Conservation (phyloP, 92 coral and sea anemone genomes). For the Porites cylindrica region DNA sequence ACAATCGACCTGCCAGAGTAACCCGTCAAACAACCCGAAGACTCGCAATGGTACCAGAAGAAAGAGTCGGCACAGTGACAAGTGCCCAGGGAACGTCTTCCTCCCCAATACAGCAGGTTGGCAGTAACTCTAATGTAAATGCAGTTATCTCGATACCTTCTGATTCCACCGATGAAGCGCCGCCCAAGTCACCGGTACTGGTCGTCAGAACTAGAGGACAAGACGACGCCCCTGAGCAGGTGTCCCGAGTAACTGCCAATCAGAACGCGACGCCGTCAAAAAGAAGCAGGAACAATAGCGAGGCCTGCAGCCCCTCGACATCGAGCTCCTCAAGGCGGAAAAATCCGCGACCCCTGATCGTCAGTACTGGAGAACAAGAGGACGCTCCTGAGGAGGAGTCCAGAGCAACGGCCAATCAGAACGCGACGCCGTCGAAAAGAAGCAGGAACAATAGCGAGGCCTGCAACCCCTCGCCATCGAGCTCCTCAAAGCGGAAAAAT, state of each 20-base stretch:
- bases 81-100: not conserved
- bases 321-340: no score
- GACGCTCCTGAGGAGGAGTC: not conserved
- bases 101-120: not conserved
- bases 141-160: not conserved
- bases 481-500: conserved; percentile 23
- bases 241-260: not conserved
- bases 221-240: not conserved
- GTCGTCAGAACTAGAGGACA: not conserved
- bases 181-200: no score
- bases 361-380: not conserved
- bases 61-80: not conserved
- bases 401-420: not conserved
- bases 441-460: no score
- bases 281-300: no score
- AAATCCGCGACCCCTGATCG: no score
- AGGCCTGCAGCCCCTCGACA: no score
- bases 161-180: conserved; percentile 13
- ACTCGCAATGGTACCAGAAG: not conserved
- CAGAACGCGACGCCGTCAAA: not conserved
- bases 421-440: not conserved
- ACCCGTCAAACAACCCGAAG: conserved; percentile 17
- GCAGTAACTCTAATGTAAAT: not conserved
- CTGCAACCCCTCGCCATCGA: conserved; percentile 7
- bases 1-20: not conserved